Evolutionary conservation across 2,888 invertebrate species (phyloP), one percentile per base, ranked within the genome.

Genomic region (Strigamia crassipes): DNA sequence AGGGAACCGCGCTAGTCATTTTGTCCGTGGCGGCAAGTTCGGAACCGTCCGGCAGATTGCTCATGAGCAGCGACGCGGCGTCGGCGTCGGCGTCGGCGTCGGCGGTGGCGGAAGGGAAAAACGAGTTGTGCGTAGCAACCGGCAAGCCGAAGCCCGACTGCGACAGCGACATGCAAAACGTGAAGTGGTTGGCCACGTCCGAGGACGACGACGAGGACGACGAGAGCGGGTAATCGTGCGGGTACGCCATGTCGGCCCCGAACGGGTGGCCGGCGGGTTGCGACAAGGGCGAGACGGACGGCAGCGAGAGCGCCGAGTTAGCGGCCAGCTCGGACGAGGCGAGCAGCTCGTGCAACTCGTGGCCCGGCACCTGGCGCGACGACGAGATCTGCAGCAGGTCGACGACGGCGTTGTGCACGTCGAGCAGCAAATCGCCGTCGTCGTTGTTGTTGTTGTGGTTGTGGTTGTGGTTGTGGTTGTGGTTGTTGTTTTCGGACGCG

Each of bases 321-420:
- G 56, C 42, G 42, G 42, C 42, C 42, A 42, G 5, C 1, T 46
- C 46, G 15, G 46, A 46, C 46, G 46, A 18, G 0, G 61, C 3
- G 3, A 61, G 21, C 5, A 61, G 18, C 4, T 61, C 61, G n/a
- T 61, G 61, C 6, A 46, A 10, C 38, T 38, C 38, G 38, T 38
- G 38, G 38, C 38, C 10, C 38, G 38, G 38, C 0, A 9, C 38
- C 6, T 38, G 38, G 8, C 46, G 46, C 13, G 73, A 73, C 13
- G 31, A 27, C 1, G 31, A 27, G 1, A 38, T 31, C 8, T 46
- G 79, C n/a, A 79, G 18, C 21, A 79, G 10, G n/a, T 79, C 79
- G 10, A 79, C 79, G 78, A 38, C 34, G 78, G 38, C 78, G 18
- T 41, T 79, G 3, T 79, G 18, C 10, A 42, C 46, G 18, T 79